Evolutionary conservation across 2,888 invertebrate species (phyloP), one percentile per base, ranked within the genome.

Genomic region (Drosophila kuntzei): DNA sequence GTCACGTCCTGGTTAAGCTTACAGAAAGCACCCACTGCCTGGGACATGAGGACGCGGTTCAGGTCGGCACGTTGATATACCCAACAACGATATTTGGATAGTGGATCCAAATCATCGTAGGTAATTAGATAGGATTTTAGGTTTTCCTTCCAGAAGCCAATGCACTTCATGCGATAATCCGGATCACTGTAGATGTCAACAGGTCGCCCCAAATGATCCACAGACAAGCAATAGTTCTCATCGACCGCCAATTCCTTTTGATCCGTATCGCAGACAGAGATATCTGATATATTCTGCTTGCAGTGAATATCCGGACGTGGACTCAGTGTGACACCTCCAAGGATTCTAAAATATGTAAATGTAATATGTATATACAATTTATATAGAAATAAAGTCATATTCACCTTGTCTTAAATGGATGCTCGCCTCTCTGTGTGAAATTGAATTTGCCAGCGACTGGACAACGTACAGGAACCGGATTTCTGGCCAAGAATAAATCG

Each of bases 71-170:
- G 94, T 92, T 99, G 98, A 92, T 98, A 99, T 41, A 98, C 98
- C 99, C 99, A 99, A 91, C 99, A 99, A 85, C 98, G 95, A 91
- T 98, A 99, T 91, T 96, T 97, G 3, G 98, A 98, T 89, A 97
- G 96, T 0, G 99, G 97, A 93, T 99, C 99, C 85, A 98, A 94
- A 90, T 98, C 98, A 91, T 99, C 99, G 91, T 96, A 98, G 0
- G 99, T 99, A 60, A 99, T 96, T 43, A 99, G 93, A 92, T 99
- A 99, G 0, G 99, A 99, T 91, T 97, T 97, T 36, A 99, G 94
- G 93, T 99, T 99, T 91, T 99, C 99, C 92, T 98, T 98, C 98
- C 98, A 99, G 92, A 95, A 99, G 0, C 98, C 99, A 82, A 99
- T 98, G 90, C 99, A 99, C 91, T 98, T 98, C 96, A 99, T 96